Evolutionary conservation across 37 sponge, comb jelly and placozoan genomes (phyloP), one percentile per base, ranked within the genome.

Genomic region (Mnemiopsis leidyi): DNA sequence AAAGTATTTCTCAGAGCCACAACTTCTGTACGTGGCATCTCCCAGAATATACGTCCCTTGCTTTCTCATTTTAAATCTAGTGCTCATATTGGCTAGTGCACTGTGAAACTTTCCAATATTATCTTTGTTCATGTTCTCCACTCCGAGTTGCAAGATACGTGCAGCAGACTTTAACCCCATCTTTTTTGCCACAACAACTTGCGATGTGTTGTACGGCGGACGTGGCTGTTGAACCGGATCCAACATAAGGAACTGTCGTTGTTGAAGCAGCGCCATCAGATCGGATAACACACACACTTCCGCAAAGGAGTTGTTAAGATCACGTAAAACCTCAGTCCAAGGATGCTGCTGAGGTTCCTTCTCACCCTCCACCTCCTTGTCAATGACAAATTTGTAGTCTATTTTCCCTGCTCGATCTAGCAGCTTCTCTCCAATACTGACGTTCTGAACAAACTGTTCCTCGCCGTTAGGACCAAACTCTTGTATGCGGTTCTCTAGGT

Each of bases 401-500:
- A 85, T 85, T 28, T 85, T 85, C 39, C 90, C 90, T 21, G 90
- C 40, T n/a, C 90, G 23, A 3, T 85, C 90, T 25, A 85, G 29
- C 23, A 85, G 90, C 29, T 85, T 85, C 90, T 85, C 90, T 34
- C 79, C 79, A 3, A 77, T 77, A 77, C 36, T 77, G 35, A 77
- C 79, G 16, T 20, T 3, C 79, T 85, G 90, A 3, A 85, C 90
- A 18, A 85, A 40, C 23, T 38, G 40, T 28, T 85, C 90, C 90
- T 85, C 90, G 24, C 90, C 90, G 21, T 85, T 40, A 0, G 30
- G 24, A 9, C 90, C 90, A 39, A 85, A 85, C 90, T 85, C 90
- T 61, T 85, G 90, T n/a, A 85, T 85, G 24, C 90, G 38, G 61
- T 85, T 85, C 48, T 85, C 90, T n/a, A 85, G 90, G 30, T 85